phyloP scores from a whole-genome alignment of 2,888 invertebrate species.

The Leptinotarsa haldemani region DNA sequence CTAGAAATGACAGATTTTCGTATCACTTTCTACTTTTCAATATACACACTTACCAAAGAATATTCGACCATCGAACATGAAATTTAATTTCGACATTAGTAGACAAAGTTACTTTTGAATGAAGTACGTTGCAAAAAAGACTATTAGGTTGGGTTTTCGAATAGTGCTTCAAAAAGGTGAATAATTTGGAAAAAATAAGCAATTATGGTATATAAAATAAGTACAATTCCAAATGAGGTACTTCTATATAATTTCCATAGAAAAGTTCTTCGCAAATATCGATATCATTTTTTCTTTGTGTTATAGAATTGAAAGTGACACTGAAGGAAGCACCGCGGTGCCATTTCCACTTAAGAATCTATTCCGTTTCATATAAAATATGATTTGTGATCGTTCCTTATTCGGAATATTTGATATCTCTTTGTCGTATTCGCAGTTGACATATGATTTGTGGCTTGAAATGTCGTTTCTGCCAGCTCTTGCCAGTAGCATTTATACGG shows the following conservation, averaged over 20 bases:
- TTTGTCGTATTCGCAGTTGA: slow-evolving; percentile 59
- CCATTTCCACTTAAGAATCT: slow-evolving; percentile 8
- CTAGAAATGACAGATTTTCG: too few relatives aligned
- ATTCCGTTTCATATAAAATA: slow-evolving; percentile 16
- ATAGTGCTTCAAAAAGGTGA: too few relatives aligned
- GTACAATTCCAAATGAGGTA: too few relatives aligned
- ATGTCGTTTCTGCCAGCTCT: slow-evolving; percentile 51
- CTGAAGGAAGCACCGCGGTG: neutral
- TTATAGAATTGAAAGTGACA: neutral
- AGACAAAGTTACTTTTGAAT: too few relatives aligned
- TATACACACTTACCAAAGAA: too few relatives aligned
- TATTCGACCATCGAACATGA: too few relatives aligned
- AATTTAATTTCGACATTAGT: too few relatives aligned
- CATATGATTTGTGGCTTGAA: slow-evolving; percentile 63
- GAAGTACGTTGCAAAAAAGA: too few relatives aligned
- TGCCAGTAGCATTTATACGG: slow-evolving; percentile 33
- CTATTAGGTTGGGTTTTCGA: too few relatives aligned
- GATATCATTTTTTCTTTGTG: neutral
- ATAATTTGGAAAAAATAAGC: too few relatives aligned
- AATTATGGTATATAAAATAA: too few relatives aligned
- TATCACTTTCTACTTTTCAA: too few relatives aligned
- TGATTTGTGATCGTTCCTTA: slow-evolving; percentile 16
- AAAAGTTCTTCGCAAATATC: neutral
- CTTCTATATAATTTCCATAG: neutral
- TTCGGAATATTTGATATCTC: slow-evolving; percentile 56